Evolutionary conservation across 1,140 invertebrate species (phyloP).

Genomic region (Tetranychus cinnabarinus): DNA sequence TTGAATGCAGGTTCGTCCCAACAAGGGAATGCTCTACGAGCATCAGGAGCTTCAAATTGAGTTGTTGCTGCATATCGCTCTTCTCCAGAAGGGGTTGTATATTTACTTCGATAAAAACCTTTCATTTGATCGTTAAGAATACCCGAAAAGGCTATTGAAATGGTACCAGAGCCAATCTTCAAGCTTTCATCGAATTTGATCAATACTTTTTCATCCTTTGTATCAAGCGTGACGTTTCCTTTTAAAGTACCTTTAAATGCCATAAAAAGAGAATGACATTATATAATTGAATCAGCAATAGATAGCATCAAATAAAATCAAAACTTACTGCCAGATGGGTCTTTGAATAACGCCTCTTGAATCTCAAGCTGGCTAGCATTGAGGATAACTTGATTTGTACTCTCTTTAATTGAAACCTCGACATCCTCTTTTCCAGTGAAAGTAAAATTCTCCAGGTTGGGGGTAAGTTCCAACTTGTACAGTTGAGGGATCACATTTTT

Average conservation of each 20-base stretch:
- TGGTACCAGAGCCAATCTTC: slow-evolving; percentile 32
- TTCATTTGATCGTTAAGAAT: slow-evolving; percentile 82
- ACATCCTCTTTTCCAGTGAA: slow-evolving; percentile 48
- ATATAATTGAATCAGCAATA: neutral
- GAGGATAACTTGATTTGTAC: slow-evolving; percentile 34
- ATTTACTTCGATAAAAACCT: slow-evolving; percentile 78
- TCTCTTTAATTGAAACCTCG: slow-evolving; percentile 22
- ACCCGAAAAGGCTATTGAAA: slow-evolving; percentile 50
- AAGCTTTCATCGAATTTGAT: slow-evolving; percentile 37
- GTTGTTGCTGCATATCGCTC: slow-evolving; percentile 65
- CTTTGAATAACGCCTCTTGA: neutral
- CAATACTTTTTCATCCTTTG: slow-evolving; percentile 33
- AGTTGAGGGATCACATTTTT: slow-evolving; percentile 36
- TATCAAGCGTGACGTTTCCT: neutral
- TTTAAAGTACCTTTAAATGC: neutral
- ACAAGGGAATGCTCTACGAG: slow-evolving; percentile 76
- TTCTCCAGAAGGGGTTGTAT: slow-evolving; percentile 36
- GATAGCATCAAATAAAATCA: neutral
- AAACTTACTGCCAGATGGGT: neutral
- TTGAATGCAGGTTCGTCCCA: slow-evolving; percentile 93
- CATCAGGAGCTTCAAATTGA: slow-evolving; percentile 73
- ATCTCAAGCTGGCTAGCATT: slow-evolving; percentile 25
- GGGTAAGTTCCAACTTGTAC: slow-evolving; percentile 47
- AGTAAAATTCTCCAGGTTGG: slow-evolving; percentile 38
- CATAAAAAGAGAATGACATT: neutral